Conservation (phyloP, 2,797 vertebrate genomes). For the Streptopelia turtur region DNA sequence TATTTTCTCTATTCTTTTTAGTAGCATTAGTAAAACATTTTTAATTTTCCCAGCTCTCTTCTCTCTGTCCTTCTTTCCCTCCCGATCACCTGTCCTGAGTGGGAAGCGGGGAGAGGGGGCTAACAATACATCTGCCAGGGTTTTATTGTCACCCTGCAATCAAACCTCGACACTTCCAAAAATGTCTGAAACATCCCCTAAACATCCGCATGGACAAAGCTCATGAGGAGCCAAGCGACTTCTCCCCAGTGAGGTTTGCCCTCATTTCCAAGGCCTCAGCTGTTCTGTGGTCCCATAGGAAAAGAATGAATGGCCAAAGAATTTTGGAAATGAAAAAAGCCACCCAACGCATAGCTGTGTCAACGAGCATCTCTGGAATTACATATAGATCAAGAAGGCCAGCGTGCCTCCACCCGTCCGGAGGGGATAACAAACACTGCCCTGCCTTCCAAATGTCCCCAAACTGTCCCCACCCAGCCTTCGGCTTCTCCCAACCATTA, state of each 20-base stretch:
- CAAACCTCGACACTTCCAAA: not conserved
- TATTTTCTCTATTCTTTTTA: too few relatives aligned
- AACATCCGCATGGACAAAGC: not conserved
- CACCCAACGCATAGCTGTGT: not conserved
- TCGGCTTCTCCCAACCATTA: not conserved
- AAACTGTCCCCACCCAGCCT: not conserved
- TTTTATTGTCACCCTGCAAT: too few relatives aligned
- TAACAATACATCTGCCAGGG: too few relatives aligned
- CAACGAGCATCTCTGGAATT: not conserved
- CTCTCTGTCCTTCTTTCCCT: too few relatives aligned
- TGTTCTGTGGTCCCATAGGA: not conserved
- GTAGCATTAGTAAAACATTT: too few relatives aligned
- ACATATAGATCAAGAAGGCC: not conserved
- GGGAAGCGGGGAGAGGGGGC: too few relatives aligned
- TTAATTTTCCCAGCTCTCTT: too few relatives aligned
- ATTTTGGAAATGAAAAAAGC: not conserved
- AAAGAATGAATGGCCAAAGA: not conserved
- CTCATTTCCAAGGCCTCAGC: not conserved
- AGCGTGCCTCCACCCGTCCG: rapidly evolving
- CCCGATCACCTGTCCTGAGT: too few relatives aligned
- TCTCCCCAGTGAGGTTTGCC: not conserved
- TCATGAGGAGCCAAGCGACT: not conserved
- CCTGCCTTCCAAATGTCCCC: not conserved
- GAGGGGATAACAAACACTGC: not conserved
- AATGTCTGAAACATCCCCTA: not conserved